Base-by-base conservation (phyloP, 2,888 invertebrate genomes). In the Chrysina gloriosa region DNA sequence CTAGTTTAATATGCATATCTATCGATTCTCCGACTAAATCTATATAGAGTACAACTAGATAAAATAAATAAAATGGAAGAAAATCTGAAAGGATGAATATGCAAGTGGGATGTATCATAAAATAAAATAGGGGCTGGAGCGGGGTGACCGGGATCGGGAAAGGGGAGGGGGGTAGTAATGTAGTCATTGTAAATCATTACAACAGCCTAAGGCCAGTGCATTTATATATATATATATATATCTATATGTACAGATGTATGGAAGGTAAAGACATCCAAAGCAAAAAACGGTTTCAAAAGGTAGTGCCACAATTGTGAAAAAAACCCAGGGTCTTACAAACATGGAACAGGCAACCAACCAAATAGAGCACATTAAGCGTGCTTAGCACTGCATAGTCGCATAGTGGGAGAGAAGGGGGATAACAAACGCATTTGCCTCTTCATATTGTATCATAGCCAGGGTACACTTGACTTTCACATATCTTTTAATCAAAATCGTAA, bases 291-390 rank as follows among this genome's bases (percentile, higher is more conserved):
- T 36, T 77, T 76, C 70, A 78, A 73, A 75, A 72, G 81, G 85
- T 73, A 84, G 82, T 79, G 77, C 84, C 81, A 84, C 84, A 85
- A 74, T 73, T 73, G 73, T 76, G 74, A 76, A 76, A 84, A 85
- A 84, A 85, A 71, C 82, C 83, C 85, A 84, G 84, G 77, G 77
- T 84, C 39, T 63, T 84, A 86, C 82, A 84, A 85, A 86, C 86
- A 84, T 86, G 87, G 77, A 81, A 79, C 81, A 87, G 84, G 84
- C 84, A 82, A 83, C 83, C 84, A 84, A 84, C 84, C 84, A 83
- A 82, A 80, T 77, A 77, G 77, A 79, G 78, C 80, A 81, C 80
- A 81, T 77, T 73, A 81, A 82, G 58, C 58, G 58, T 58, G 58
- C 58, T 39, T 58, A 58, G 39, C 39, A 58, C 58, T 58, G 58